Evolutionary conservation across 2,113 vertebrate genomes (phyloP), one percentile per base, ranked within the genome.

Genomic region (Melierax canorus): DNA sequence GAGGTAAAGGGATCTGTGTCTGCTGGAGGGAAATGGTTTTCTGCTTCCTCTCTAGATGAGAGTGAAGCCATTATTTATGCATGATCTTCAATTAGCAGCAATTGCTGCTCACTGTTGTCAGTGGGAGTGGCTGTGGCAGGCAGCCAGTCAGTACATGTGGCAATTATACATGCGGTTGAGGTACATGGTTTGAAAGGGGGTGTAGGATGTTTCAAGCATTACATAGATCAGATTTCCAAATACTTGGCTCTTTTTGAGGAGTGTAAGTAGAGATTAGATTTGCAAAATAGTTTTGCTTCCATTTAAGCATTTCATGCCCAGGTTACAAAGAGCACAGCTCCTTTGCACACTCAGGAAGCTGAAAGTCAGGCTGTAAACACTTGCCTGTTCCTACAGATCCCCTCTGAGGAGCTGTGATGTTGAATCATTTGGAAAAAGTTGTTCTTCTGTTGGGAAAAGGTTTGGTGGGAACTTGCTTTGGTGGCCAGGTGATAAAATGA

Each of bases 51-150:
- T 86, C 34, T 23, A 53, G 74, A 73, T 72, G 71, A 90, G 77
- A 48, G 69, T 12, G 84, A 62, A 58, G 27, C 41, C 41, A 83
- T 97, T 85, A 96, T 90, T 97, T 96, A 94, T 97, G 87, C 77
- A 96, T 96, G 90, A 93, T 92, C 66, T 66, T 74, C 71, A 96
- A 88, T 97, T 97, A 97, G 96, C 90, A 82, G 90, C 90, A 88
- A 78, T 96, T 94, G 87, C 94, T 79, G 89, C 91, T 87, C 43
- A 0, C 60, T 72, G 48, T 43, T 90, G 87, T 67, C 20, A 26
- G 23, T 76, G 92, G 94, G 94, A 94, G 94, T 51, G 95, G 94
- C 84, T 39, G 80, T 92, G 96, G 96, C 94, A 59, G 78, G 53
- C 17, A 14, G 96, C 93, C 96, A 94, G 95, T 3, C 26, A 11